phyloP scores from a whole-genome alignment of 1,140 invertebrate species.

The Anastrepha obliqua region DNA sequence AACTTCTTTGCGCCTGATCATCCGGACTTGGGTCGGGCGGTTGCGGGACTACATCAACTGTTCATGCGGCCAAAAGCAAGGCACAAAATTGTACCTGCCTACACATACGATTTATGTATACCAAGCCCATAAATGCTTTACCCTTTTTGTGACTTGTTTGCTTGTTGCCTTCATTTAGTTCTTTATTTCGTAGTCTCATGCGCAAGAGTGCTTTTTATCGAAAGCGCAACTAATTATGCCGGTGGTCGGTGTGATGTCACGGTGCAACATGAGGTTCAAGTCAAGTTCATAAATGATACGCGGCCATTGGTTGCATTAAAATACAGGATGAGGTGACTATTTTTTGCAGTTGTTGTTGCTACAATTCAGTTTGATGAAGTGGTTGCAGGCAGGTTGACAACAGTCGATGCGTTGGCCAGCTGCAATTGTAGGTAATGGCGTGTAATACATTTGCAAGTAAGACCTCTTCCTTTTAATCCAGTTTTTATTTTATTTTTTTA shows the following conservation, averaged over 20 bases:
- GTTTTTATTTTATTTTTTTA: no score
- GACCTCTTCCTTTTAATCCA: background rate
- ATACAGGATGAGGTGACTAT: background rate
- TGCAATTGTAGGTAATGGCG: background rate
- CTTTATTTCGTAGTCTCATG: background rate
- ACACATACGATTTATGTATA: no score
- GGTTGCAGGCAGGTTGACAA: background rate
- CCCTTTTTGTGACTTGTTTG: background rate
- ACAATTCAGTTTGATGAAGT: background rate
- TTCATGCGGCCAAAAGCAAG: background rate
- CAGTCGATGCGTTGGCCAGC: background rate
- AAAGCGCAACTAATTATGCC: constrained; percentile 18
- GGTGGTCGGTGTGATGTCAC: background rate
- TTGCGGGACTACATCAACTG: no score
- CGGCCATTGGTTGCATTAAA: background rate
- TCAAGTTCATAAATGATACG: background rate
- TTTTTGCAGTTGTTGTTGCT: background rate
- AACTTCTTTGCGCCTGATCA: constrained; percentile 5
- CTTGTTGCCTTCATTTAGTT: no score
- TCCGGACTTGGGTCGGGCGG: background rate
- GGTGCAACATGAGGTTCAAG: background rate
- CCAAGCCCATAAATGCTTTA: background rate
- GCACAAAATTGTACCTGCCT: background rate
- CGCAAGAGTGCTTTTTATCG: background rate
- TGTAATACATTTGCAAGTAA: background rate